A percentile compares a stretch with the other conserved stretches of the same genome.
Evolutionary conservation across 2,113 vertebrate species (phyloP).

Genomic region (Antechinus flavipes): DNA sequence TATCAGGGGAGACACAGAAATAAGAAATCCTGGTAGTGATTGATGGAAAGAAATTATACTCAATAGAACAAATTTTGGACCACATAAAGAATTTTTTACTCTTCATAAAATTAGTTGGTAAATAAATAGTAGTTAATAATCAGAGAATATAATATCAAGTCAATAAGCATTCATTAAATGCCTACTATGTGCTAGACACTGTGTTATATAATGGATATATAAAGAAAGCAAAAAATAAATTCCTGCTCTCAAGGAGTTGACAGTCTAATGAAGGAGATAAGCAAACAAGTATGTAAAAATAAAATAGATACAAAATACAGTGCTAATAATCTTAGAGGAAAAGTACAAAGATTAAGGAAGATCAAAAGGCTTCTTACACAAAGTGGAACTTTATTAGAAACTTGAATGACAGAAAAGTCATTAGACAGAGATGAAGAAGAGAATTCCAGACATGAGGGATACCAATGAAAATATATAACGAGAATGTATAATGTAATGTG

Average conservation of each 20-base stretch:
- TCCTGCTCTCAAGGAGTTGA: neutral
- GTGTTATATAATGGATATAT: neutral
- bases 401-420: neutral
- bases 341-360: neutral
- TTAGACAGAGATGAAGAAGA: neutral
- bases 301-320: neutral
- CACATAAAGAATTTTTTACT: no score
- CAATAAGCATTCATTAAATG: neutral
- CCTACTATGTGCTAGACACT: neutral
- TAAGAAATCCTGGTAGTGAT: no score
- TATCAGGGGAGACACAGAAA: no score
- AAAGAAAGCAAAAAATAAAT: neutral
- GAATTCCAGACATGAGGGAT: neutral
- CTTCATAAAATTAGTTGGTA: no score
- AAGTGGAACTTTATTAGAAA: neutral
- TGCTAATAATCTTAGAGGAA: neutral
- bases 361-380: neutral
- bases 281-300: neutral
- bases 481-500: neutral
- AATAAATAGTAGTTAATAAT: no score
- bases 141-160: no score
- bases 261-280: neutral
- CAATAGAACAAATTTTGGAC: no score
- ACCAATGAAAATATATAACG: neutral
- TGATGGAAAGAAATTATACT: no score